These are phyloP conservation scores for Panopea generosa DNA, from an alignment of 2,888 invertebrate genomes.

Conservation along the genomic window DNA sequence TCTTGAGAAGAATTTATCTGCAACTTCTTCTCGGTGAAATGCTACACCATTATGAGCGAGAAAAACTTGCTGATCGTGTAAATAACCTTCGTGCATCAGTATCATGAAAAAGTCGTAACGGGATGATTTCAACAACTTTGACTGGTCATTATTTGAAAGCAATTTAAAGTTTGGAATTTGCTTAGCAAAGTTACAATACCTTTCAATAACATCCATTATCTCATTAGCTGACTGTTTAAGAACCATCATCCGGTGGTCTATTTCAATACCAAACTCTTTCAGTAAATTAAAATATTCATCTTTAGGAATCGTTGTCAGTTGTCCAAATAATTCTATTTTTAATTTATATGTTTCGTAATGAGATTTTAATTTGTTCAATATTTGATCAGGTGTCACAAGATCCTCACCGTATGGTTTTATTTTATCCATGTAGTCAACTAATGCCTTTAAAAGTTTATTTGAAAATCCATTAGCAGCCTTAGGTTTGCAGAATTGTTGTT, in stretches of 20 bases:
- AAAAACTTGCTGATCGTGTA: slow-evolving; percentile 33
- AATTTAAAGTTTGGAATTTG: slow-evolving; percentile 41
- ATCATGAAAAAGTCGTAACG: slow-evolving; percentile 50
- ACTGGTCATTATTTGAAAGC: slow-evolving; percentile 43
- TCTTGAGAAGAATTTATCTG: slow-evolving; percentile 47
- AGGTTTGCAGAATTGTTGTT: no score
- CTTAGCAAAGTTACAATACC: slow-evolving; percentile 54
- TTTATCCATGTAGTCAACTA: slow-evolving; percentile 41
- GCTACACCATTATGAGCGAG: slow-evolving; percentile 36
- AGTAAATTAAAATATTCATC: slow-evolving; percentile 51
- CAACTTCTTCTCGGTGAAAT: slow-evolving; percentile 52
- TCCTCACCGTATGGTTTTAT: slow-evolving; percentile 50
- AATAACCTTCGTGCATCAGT: slow-evolving; percentile 36
- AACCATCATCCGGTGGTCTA: slow-evolving; percentile 45
- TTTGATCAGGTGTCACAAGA: slow-evolving; percentile 28
- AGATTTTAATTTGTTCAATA: slow-evolving; percentile 26
- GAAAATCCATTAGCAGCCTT: no score
- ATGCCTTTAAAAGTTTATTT: background rate
- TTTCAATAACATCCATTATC: slow-evolving; percentile 36
- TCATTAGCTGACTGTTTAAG: slow-evolving; percentile 36
- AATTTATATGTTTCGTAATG: slow-evolving; percentile 46
- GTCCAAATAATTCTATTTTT: slow-evolving; percentile 44
- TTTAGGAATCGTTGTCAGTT: slow-evolving; percentile 43
- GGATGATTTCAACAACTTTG: slow-evolving; percentile 38
- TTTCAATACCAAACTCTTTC: slow-evolving; percentile 52